These are phyloP conservation scores for Ectemnius continuus DNA, from an alignment of 2,888 invertebrate species.

Conservation along the genomic window DNA sequence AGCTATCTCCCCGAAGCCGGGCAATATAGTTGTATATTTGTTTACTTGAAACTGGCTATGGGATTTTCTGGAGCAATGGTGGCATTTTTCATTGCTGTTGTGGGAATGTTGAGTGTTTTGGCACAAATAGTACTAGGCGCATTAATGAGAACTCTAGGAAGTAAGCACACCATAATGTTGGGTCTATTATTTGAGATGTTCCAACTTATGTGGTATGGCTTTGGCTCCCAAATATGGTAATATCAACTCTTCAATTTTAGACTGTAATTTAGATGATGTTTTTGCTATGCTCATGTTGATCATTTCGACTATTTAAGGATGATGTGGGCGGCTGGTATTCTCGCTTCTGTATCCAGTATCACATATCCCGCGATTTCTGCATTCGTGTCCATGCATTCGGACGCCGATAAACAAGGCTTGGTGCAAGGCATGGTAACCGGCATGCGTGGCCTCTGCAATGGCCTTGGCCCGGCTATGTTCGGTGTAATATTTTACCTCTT, in stretches of 20 bases:
- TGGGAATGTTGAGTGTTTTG: constrained; percentile 96
- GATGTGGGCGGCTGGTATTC: constrained; percentile 99
- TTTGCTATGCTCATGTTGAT: no score
- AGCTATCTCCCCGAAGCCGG: constrained; percentile 99
- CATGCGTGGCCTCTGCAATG: constrained; percentile 98
- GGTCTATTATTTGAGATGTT: constrained; percentile 97
- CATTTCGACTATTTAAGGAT: constrained; percentile 82
- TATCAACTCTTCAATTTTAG: constrained; percentile 49
- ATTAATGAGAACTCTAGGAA: constrained; percentile 87
- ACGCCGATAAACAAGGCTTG: constrained; percentile 97
- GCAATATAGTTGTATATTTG: constrained; percentile 99
- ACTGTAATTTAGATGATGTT: constrained; percentile 6
- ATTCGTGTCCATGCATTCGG: constrained; percentile 98
- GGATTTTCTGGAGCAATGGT: constrained; percentile 97
- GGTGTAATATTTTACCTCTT: constrained; percentile 99
- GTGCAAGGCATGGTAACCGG: constrained; percentile 99
- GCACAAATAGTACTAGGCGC: constrained; percentile 93
- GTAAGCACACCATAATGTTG: constrained; percentile 98
- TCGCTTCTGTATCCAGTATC: constrained; percentile 97
- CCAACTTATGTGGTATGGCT: constrained; percentile 98
- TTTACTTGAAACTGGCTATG: constrained; percentile 97
- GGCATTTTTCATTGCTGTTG: constrained; percentile 97
- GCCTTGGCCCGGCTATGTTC: constrained; percentile 98
- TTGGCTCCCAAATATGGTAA: constrained; percentile 96
- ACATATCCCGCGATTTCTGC: constrained; percentile 99